These are phyloP conservation scores for Myioborus miniatus DNA, from an alignment of 2,797 vertebrate species.

Conservation along the genomic window DNA sequence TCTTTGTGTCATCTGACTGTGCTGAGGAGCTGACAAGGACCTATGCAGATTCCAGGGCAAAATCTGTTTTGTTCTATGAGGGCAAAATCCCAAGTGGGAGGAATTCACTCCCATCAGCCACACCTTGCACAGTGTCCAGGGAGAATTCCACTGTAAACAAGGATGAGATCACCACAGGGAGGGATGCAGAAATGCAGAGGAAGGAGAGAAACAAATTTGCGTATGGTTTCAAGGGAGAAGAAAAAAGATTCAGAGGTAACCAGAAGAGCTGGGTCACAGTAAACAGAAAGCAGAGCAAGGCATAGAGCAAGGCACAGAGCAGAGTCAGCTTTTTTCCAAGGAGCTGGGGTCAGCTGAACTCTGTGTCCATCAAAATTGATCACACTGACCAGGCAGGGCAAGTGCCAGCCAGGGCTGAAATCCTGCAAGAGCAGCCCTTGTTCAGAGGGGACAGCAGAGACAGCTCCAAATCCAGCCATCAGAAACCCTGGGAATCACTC, in stretches of 20 bases:
- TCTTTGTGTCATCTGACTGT: neutral
- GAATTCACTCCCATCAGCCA: neutral
- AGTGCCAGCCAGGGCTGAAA: neutral
- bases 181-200: neutral
- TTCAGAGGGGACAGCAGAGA: neutral
- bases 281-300: neutral
- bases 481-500: neutral
- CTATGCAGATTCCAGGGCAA: neutral
- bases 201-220: neutral
- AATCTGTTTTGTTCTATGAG: neutral
- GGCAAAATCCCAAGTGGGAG: neutral
- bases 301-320: rapidly evolving
- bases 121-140: neutral
- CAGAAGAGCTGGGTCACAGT: neutral
- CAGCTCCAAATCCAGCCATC: neutral
- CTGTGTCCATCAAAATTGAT: neutral
- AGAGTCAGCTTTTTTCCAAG: neutral
- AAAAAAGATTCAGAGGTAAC: neutral
- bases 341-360: neutral
- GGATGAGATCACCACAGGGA: neutral
- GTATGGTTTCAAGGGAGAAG: neutral
- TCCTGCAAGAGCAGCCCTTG: neutral
- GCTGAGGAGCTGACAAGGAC: neutral
- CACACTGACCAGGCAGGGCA: neutral
- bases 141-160: neutral